A percentile compares a stretch with the other conserved stretches of the same genome.
phyloP scores from a whole-genome alignment of 2,888 invertebrate species.

The Ennomos erosarius region DNA sequence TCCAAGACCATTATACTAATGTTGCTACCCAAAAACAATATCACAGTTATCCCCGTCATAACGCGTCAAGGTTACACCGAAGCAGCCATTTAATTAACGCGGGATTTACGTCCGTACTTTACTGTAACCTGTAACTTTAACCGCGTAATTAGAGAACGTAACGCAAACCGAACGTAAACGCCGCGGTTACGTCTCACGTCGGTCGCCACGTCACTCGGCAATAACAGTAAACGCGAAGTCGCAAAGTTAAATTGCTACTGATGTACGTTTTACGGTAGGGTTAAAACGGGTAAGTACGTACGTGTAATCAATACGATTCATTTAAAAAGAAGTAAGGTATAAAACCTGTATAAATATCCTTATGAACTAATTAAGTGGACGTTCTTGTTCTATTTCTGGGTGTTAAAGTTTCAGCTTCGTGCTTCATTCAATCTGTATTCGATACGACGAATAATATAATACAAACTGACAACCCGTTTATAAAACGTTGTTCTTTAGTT shows the following conservation, averaged over 20 bases:
- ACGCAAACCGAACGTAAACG: slow-evolving; percentile 34
- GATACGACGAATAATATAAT: too few relatives aligned
- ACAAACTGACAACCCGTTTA: too few relatives aligned
- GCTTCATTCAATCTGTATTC: too few relatives aligned
- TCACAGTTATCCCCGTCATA: slow-evolving; percentile 13
- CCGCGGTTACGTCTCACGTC: slow-evolving; percentile 15
- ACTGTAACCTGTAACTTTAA: slow-evolving; percentile 31
- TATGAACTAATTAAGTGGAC: too few relatives aligned
- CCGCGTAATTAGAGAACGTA: slow-evolving; percentile 34
- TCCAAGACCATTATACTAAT: too few relatives aligned
- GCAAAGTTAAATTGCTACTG: slow-evolving; percentile 15
- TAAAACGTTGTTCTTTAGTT: too few relatives aligned
- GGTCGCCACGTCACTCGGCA: slow-evolving; percentile 18
- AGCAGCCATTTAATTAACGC: slow-evolving; percentile 27
- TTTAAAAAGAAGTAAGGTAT: too few relatives aligned
- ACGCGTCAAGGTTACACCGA: slow-evolving; percentile 15
- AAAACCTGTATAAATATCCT: too few relatives aligned
- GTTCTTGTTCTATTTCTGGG: too few relatives aligned
- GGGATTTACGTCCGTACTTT: slow-evolving; percentile 12
- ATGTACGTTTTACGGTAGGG: slow-evolving; percentile 10
- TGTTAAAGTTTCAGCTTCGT: too few relatives aligned
- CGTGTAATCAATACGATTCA: too few relatives aligned
- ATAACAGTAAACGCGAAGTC: slow-evolving; percentile 18
- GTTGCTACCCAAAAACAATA: neutral
- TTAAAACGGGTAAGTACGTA: too few relatives aligned